These are phyloP conservation scores for Mormyrops attenuatus DNA, from an alignment of 2,797 vertebrate species.

Conservation along the genomic window DNA sequence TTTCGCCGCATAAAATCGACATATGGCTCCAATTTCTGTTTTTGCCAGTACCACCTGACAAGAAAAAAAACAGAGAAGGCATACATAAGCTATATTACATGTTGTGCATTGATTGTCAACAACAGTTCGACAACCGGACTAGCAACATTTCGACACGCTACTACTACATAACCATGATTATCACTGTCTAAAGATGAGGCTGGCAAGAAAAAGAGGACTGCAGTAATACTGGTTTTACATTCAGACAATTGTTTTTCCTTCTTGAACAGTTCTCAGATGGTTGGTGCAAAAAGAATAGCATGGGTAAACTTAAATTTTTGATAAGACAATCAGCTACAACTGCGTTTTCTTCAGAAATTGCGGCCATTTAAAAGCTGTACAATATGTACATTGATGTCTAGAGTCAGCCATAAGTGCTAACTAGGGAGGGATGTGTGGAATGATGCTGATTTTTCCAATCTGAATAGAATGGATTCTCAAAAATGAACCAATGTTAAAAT, in stretches of 20 bases:
- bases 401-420: background rate
- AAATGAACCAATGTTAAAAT: background rate
- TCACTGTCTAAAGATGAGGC: background rate
- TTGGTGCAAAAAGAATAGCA: background rate
- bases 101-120: background rate
- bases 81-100: background rate
- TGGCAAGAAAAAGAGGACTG: background rate
- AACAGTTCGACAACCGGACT: background rate
- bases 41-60: constrained; percentile 85
- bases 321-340: background rate
- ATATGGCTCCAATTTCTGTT: constrained; percentile 59
- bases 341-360: background rate
- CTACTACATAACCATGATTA: background rate
- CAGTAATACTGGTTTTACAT: background rate
- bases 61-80: background rate
- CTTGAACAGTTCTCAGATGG: background rate
- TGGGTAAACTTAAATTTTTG: background rate
- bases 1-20: constrained; percentile 83
- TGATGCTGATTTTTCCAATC: background rate
- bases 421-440: background rate
- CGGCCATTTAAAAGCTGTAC: background rate
- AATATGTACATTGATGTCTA: background rate
- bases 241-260: background rate
- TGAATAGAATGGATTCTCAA: background rate
- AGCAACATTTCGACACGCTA: background rate